phyloP scores from a whole-genome alignment of 2,888 invertebrate genomes.

The Automeris io region DNA sequence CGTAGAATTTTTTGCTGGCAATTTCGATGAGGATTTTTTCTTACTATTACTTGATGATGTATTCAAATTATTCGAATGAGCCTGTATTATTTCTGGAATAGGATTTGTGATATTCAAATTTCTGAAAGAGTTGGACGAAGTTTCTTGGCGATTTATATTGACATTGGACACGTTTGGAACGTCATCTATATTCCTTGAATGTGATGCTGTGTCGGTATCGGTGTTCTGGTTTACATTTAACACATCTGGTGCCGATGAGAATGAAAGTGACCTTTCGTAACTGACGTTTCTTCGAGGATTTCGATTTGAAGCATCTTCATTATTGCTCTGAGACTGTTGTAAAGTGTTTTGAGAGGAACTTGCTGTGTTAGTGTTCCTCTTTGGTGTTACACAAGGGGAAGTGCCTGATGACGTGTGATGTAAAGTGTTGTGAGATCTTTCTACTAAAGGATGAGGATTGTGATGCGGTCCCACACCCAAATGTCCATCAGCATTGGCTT shows the following conservation, averaged over 20 bases:
- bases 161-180: slow-evolving; percentile 30
- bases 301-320: slow-evolving; percentile 27
- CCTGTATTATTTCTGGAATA: slow-evolving; percentile 63
- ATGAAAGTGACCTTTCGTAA: slow-evolving; percentile 60
- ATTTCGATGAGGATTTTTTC: slow-evolving; percentile 64
- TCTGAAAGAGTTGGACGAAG: slow-evolving; percentile 40
- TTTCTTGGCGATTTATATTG: slow-evolving; percentile 50
- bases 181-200: slow-evolving; percentile 37
- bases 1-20: slow-evolving; percentile 65
- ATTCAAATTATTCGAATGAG: slow-evolving; percentile 64
- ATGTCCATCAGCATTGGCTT: slow-evolving; percentile 81
- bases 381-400: slow-evolving; percentile 45
- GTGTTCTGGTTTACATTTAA: slow-evolving; percentile 71
- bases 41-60: slow-evolving; percentile 43
- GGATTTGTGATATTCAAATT: slow-evolving; percentile 59
- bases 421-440: slow-evolving; percentile 75
- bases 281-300: slow-evolving; percentile 44
- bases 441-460: slow-evolving; percentile 64
- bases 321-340: slow-evolving; percentile 23
- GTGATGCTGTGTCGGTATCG: slow-evolving; percentile 30
- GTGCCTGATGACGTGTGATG: slow-evolving; percentile 47
- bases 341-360: slow-evolving; percentile 23
- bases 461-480: slow-evolving; percentile 51
- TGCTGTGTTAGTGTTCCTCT: slow-evolving; percentile 52
- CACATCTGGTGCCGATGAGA: slow-evolving; percentile 76